phyloP scores from a whole-genome alignment of 2,113 vertebrate genomes.

The Caracal caracal region DNA sequence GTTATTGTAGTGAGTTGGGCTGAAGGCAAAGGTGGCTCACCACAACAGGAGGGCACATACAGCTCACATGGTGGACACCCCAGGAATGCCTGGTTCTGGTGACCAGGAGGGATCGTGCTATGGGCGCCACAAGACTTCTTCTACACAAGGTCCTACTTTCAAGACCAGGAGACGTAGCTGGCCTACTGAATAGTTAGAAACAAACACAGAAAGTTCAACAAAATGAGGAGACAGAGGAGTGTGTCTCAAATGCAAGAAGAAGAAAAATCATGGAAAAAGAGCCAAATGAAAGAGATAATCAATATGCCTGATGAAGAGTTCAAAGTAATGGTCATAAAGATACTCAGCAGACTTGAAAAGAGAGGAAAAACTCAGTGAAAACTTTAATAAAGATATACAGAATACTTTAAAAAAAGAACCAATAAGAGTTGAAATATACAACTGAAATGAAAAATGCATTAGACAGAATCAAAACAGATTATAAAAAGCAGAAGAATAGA shows the following conservation, averaged over 20 bases:
- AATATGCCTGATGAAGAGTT: neutral
- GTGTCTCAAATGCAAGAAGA: neutral
- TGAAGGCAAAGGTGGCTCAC: neutral
- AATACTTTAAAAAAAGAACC: neutral
- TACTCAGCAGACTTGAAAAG: neutral
- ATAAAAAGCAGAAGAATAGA: neutral
- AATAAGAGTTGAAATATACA: neutral
- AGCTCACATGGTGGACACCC: neutral
- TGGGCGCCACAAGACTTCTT: neutral
- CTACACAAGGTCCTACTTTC: neutral
- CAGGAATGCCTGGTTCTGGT: neutral
- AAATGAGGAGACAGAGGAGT: neutral
- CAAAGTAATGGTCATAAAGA: neutral
- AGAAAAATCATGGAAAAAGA: neutral
- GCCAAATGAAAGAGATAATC: neutral
- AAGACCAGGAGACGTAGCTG: neutral
- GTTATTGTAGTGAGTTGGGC: neutral
- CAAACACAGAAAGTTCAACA: neutral
- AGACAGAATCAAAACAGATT: neutral
- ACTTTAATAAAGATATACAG: neutral
- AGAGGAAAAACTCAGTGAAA: neutral
- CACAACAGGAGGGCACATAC: neutral
- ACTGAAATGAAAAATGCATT: neutral
- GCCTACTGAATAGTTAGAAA: neutral
- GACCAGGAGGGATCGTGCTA: neutral